Evolutionary conservation across 2,888 invertebrate species (phyloP).

Genomic region (Nematopogon swammerdamellus): DNA sequence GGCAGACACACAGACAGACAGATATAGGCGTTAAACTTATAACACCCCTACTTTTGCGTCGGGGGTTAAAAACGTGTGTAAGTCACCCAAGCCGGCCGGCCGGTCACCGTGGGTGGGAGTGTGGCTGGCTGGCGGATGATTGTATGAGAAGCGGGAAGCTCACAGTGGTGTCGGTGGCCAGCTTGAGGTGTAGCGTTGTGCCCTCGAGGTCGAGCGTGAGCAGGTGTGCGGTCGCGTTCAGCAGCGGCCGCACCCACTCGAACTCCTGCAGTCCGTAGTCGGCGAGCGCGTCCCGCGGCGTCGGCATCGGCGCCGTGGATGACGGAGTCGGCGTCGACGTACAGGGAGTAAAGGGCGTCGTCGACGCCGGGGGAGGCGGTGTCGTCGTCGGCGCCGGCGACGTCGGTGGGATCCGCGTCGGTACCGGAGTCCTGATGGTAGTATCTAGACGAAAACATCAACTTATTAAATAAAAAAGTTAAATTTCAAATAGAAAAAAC

Average conservation of each 20-base stretch:
- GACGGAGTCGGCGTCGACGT: not conserved
- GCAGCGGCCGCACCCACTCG: conserved; percentile 23
- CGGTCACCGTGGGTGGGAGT: too few species aligned
- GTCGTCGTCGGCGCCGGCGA: conserved; percentile 1
- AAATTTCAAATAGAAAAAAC: too few species aligned
- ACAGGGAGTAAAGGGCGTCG: not conserved
- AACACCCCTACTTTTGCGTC: too few species aligned
- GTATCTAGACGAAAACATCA: not conserved
- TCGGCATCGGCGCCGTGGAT: conserved; percentile 5
- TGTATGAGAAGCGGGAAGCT: too few species aligned
- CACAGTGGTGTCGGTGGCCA: conserved; percentile 22
- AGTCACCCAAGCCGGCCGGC: too few species aligned
- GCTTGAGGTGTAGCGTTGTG: conserved; percentile 22
- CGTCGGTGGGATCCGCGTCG: conserved; percentile 5
- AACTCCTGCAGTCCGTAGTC: conserved; percentile 24
- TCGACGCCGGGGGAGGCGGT: conserved; percentile 2
- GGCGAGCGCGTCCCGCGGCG: conserved; percentile 9
- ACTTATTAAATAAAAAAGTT: too few species aligned
- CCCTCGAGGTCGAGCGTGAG: conserved; percentile 22
- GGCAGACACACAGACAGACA: too few species aligned
- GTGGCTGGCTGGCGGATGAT: too few species aligned
- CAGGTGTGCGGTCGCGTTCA: conserved; percentile 18
- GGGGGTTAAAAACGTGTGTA: too few species aligned
- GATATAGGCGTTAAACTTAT: too few species aligned
- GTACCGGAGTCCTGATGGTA: conserved; percentile 4